Base-by-base conservation (phyloP, 2,797 vertebrate genomes). In the Gallinago nigripennis region DNA sequence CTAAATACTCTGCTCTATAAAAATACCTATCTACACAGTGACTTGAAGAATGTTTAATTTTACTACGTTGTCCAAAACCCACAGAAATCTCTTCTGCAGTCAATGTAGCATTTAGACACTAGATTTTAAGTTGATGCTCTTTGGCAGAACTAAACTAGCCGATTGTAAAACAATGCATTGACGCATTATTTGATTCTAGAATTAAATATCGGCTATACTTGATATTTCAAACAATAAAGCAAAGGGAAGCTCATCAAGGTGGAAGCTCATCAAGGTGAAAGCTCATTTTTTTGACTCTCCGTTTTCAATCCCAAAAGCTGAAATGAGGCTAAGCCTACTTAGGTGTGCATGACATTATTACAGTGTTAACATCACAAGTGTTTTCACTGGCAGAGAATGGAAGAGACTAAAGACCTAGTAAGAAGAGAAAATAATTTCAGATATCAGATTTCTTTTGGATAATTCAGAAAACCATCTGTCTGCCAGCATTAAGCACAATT, bases 401-500 rank as follows among this genome's bases (percentile, higher is more conserved):
- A 14, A 65, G 3, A 86, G 3, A 43, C n/a, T 46, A 15, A 50
- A 82, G 27, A 45, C 19, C 9, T 24, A 53, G 8, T 30, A 61
- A 66, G 28, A 72, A 61, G 9, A 61, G 53, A 65, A 83, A 53
- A 61, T 45, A 31, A 82, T 69, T 78, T 33, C 69, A 65, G 39
- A 25, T 51, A 90, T 10, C 35, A 57, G 13, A 72, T 35, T 75
- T 57, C 37, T 85, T 81, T 33, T n/a, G 27, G 45, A 69, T 92
- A 61, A 86, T 84, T 94, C 80, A 70, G 66, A 75, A 86, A 73
- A 9, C 37, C 48, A 84, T 71, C 45, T 86, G 46, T 56, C 82
- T 60, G 56, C 73, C 80, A 92, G n/a, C 58, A 92, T 43, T 87
- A 86, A 73, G 69, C 65, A 46, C 60, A 35, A 64, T 71, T 92